Conservation (phyloP, 2,113 vertebrate genomes). For the Nannospalax galili region DNA sequence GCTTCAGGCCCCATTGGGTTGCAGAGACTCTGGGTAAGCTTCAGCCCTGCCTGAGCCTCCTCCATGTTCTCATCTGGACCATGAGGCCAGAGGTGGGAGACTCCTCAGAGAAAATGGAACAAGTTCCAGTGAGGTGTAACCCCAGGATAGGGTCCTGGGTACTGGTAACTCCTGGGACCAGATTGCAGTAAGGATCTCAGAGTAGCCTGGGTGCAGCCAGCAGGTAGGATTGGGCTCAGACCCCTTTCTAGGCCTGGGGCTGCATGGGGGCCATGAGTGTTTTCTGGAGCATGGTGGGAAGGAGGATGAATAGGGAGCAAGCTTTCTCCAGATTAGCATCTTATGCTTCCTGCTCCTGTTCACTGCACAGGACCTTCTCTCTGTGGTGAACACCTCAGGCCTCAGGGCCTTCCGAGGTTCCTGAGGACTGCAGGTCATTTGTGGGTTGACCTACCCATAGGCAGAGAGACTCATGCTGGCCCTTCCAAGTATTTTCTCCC, state of each 20-base stretch:
- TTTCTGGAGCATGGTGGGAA: neutral
- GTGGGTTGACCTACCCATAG: neutral
- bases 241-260: neutral
- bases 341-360: neutral
- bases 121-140: neutral
- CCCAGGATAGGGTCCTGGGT: rapidly evolving
- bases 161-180: neutral
- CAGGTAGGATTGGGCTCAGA: neutral
- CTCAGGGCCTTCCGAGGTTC: neutral
- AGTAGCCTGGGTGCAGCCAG: neutral
- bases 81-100: neutral
- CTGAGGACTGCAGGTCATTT: neutral
- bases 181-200: neutral
- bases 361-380: neutral
- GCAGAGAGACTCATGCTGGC: neutral
- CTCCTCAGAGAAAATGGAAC: too few relatives aligned
- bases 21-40: neutral
- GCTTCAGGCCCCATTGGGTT: neutral
- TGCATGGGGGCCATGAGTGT: neutral
- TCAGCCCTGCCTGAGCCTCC: neutral
- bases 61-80: neutral
- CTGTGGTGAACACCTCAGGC: neutral
- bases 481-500: neutral
- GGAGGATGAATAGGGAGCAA: neutral
- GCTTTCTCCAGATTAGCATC: neutral